Evolutionary conservation across 2,888 invertebrate genomes (phyloP).

Genomic region (Aspidapion aeneum): DNA sequence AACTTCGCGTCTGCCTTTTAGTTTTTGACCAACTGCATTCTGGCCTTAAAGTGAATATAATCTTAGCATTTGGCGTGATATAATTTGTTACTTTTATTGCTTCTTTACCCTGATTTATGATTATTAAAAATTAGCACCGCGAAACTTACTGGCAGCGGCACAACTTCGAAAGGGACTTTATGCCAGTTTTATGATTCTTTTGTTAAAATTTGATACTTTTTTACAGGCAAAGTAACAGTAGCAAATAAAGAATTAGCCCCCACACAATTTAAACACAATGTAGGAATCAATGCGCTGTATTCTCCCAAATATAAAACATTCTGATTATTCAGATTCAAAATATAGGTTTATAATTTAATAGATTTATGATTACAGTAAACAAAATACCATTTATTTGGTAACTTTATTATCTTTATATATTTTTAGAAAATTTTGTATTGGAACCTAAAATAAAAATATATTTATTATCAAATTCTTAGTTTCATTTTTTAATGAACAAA

Average conservation of each 20-base stretch:
- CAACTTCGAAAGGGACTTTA: slow-evolving; percentile 5
- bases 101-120: slow-evolving; percentile 41
- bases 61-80: slow-evolving; percentile 41
- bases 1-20: neutral
- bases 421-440: no score
- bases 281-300: no score
- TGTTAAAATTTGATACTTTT: neutral
- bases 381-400: no score
- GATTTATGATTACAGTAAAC: no score
- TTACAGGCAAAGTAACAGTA: neutral
- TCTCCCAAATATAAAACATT: no score
- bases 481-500: no score
- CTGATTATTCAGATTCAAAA: no score
- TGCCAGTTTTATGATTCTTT: neutral
- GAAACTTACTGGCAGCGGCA: slow-evolving; percentile 17
- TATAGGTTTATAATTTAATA: no score
- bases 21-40: neutral
- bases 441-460: no score
- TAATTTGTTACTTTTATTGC: slow-evolving; percentile 43
- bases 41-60: neutral
- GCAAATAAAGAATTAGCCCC: neutral
- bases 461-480: no score
- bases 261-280: no score
- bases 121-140: slow-evolving; percentile 41
- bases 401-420: no score